Percentiles rank a stretch among this genome's conserved stretches.
These are phyloP conservation scores for Apamea crenata DNA, from an alignment of 2,888 invertebrate species.

Conservation along the genomic window DNA sequence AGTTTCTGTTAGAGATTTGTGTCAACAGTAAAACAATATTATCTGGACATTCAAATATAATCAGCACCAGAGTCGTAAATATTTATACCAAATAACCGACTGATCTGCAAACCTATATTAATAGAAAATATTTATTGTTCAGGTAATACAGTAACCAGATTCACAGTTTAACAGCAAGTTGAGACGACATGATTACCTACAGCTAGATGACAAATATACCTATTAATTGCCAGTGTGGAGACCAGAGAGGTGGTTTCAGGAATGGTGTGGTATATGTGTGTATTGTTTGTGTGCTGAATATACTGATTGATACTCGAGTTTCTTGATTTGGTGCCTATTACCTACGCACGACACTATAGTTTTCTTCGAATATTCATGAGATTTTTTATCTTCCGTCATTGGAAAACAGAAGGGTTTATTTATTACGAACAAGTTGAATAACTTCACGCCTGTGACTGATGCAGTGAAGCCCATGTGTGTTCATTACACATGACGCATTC, in stretches of 20 bases:
- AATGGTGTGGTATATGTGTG: not conserved
- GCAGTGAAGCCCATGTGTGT: slow-evolving; percentile 72
- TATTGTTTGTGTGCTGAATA: not conserved
- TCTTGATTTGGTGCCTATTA: not conserved
- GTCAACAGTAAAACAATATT: slow-evolving; percentile 23
- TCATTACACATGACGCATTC: slow-evolving; percentile 59
- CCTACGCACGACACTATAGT: not conserved
- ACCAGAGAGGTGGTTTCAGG: not conserved
- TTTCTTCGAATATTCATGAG: not conserved
- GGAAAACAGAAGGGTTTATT: slow-evolving; percentile 2
- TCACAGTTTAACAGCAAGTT: not conserved
- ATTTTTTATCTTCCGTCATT: not conserved
- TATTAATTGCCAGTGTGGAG: not conserved
- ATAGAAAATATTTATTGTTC: not conserved
- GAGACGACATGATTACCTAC: not conserved
- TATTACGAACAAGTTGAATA: slow-evolving; percentile 23
- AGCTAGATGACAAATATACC: not conserved
- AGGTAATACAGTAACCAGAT: not conserved
- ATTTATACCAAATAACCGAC: slow-evolving; percentile 8
- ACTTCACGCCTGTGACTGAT: slow-evolving; percentile 34
- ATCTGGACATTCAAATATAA: slow-evolving; percentile 6
- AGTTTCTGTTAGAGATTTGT: slow-evolving; percentile 27
- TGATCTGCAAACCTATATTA: not conserved
- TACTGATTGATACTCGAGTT: not conserved
- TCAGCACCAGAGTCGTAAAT: slow-evolving; percentile 6